These are phyloP conservation scores for Coracopsis vasa DNA, from an alignment of 2,113 vertebrate genomes.

Conservation along the genomic window DNA sequence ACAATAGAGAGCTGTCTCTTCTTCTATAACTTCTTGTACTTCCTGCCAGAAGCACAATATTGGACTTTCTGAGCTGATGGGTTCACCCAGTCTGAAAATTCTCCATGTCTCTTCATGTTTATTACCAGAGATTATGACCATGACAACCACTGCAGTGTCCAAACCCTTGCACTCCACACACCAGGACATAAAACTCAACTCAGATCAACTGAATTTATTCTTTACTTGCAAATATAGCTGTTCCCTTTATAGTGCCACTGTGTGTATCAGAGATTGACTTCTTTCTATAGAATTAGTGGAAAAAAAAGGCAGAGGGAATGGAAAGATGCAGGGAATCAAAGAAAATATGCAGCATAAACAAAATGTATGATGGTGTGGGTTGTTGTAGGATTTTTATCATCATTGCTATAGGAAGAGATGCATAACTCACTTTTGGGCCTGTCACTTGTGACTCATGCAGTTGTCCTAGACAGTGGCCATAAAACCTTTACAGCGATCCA, in stretches of 20 bases:
- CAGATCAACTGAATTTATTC: neutral
- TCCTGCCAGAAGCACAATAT: neutral
- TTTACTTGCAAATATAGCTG: neutral
- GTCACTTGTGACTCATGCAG: neutral
- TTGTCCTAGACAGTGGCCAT: neutral
- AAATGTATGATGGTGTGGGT: neutral
- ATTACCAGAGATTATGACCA: neutral
- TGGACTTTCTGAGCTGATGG: neutral
- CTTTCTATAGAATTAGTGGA: neutral
- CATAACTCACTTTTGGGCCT: constrained; percentile 1
- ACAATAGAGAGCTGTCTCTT: neutral
- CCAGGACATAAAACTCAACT: neutral
- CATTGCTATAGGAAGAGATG: neutral
- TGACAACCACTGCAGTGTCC: neutral
- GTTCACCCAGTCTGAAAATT: neutral
- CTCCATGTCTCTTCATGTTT: neutral
- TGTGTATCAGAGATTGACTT: neutral
- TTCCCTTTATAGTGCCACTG: neutral
- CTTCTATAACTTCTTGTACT: neutral
- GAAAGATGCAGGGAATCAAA: neutral
- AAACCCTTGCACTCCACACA: neutral
- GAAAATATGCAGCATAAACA: neutral
- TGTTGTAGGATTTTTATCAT: neutral
- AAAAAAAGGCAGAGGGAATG: neutral
- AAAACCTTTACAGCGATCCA: constrained; percentile 34